Base-by-base conservation (phyloP, 2,113 vertebrate species). In the Vombatus ursinus region DNA sequence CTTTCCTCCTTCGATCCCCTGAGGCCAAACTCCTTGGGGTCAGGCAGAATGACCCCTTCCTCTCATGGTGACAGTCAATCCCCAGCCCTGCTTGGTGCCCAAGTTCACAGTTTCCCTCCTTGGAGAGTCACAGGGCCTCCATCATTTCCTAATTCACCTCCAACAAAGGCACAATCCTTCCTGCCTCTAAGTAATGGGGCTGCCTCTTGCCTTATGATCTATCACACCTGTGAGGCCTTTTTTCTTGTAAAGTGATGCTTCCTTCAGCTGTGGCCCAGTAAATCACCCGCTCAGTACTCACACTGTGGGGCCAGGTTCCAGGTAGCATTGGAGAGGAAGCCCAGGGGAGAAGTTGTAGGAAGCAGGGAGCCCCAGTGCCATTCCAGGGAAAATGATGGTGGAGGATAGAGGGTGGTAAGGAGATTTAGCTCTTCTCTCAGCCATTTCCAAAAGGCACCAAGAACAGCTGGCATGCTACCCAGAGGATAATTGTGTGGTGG, bases 231-330 rank as follows among this genome's bases (percentile, higher is more conserved):
- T 9, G 49, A 53, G 68, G 47, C 16, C 31, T 57, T 93, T 53
- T 61, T 54, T 48, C 51, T 31, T 91, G 23, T 25, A n/a, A 91
- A 95, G 16, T 28, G 0, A 14, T 0, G 50, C 52, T 94, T 92
- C 94, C 94, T 23, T 51, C 95, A 47, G 28, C 1, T 52, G 22
- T 49, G 2, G 23, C n/a, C 52, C n/a, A 3, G 54, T 94, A 94
- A 96, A 94, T 96, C 93, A 93, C 77, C 52, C 8, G 37, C 26
- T n/a, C 44, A 49, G 50, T 49, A 52, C 91, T 28, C 48, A 93
- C n/a, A 26, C 68, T 16, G 90, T 90, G 90, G 90, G 48, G 24
- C 90, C 90, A 50, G 28, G 48, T 90, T 90, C 90, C 90, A 50
- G 48, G 48, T 28, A 31, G 90, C 47, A 50, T 90, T 48, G 90